Evolutionary conservation across 2,797 vertebrate genomes (phyloP), one percentile per base, ranked within the genome.

Genomic region (Rhynchonycteris naso): DNA sequence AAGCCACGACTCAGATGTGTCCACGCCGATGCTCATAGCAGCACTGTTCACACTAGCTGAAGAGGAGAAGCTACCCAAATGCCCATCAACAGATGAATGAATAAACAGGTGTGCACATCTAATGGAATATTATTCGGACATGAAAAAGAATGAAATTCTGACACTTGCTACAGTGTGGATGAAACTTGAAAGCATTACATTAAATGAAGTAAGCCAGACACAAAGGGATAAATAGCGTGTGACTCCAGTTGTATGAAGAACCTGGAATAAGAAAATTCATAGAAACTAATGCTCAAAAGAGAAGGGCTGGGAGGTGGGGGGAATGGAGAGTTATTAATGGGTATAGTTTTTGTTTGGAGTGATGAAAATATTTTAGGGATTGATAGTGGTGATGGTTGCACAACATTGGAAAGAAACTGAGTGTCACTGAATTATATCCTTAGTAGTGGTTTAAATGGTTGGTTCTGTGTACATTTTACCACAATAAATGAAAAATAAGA

Each of bases 81-180:
- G 30, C 5, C 47, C 33, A 4, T 16, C 4, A 24, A 24, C 7
- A 18, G 30, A 16, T 14, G 71, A 47, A 54, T 10, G 35, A 24
- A 16, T n/a, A 4, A 6, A 65, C 24, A 65, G 4, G 68, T 4
- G 2, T 0, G 11, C 5, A 10, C 13, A 0, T 0, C 4, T 3
- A 14, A 7, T 15, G 66, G 65, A 71, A 28, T 65, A 30, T 24
- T n/a, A 75, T n/a, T 28, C 28, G 24, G 14, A 54, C n/a, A 2
- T 11, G 11, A 47, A 78, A 69, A 11, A 30, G 33, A 19, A 26
- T 26, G 38, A 43, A 35, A 52, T 5, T 43, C 79, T 54, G 12
- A 30, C 16, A 8, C 47, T 11, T 6, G 35, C 43, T 30, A 2
- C 43, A 1, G 14, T 11, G 0, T 9, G 33, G 11, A 54, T 2